Percentiles rank a stretch among this genome's conserved stretches.
phyloP scores from a whole-genome alignment of 2,113 vertebrate species.

The Barbus barbus region DNA sequence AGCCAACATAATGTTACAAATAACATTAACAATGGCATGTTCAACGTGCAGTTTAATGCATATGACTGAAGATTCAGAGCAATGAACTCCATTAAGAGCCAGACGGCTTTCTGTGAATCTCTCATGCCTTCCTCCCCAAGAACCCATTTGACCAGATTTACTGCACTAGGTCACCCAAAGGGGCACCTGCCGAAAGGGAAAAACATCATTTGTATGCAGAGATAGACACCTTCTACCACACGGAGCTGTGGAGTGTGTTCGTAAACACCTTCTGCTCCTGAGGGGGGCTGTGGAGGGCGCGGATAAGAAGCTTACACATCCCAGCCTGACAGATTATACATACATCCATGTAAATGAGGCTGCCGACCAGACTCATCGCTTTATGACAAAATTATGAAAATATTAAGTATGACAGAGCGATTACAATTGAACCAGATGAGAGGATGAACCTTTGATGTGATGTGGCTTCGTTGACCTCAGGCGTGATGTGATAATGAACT shows the following conservation, averaged over 20 bases:
- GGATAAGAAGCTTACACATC: slow-evolving; percentile 47
- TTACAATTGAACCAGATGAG: slow-evolving; percentile 16
- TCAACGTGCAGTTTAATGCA: not conserved
- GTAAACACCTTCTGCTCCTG: slow-evolving; percentile 38
- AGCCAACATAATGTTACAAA: not conserved
- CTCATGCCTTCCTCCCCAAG: slow-evolving; percentile 29
- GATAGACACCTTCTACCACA: slow-evolving; percentile 27
- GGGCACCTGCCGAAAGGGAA: slow-evolving; percentile 43
- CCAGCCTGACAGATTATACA: slow-evolving; percentile 42
- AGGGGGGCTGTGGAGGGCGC: slow-evolving; percentile 38
- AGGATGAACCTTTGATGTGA: slow-evolving; percentile 4
- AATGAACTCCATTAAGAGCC: slow-evolving; percentile 12
- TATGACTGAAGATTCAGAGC: not conserved
- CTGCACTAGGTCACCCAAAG: slow-evolving; percentile 28
- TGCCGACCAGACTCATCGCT: slow-evolving; percentile 5
- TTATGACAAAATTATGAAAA: not conserved
- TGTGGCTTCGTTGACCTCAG: not conserved
- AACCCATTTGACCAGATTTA: slow-evolving; percentile 40
- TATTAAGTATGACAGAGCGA: slow-evolving; percentile 19
- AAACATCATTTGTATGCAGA: slow-evolving; percentile 49
- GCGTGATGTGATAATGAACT: not conserved
- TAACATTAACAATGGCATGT: not conserved
- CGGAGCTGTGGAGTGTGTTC: slow-evolving; percentile 30
- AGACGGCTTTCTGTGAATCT: not conserved
- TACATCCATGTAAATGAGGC: slow-evolving; percentile 36